Evolutionary conservation across 2,113 vertebrate species (phyloP).

Genomic region (Canis aureus): DNA sequence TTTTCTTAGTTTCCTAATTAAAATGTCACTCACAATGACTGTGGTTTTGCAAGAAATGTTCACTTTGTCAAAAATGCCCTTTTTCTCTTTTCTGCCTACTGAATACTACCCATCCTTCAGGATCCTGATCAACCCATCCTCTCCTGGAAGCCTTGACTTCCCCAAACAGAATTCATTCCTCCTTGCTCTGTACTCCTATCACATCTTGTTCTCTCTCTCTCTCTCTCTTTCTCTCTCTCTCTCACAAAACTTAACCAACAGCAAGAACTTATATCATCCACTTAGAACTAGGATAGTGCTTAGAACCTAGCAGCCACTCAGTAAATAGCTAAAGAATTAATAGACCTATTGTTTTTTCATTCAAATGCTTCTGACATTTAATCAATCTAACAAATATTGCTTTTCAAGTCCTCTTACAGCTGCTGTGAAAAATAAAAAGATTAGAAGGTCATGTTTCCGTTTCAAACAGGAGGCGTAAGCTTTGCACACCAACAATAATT

Average conservation of each 20-base stretch:
- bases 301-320: not conserved
- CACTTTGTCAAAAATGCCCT: not conserved
- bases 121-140: not conserved
- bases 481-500: not conserved
- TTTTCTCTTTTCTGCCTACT: not conserved
- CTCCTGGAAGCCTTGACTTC: not conserved
- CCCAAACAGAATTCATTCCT: not conserved
- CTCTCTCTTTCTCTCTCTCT: not conserved
- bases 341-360: not conserved
- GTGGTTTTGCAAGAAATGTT: not conserved
- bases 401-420: not conserved
- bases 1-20: conserved; percentile 21
- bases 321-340: not conserved
- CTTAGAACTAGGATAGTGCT: not conserved
- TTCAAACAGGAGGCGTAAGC: not conserved
- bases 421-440: not conserved
- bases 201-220: not conserved
- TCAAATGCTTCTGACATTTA: not conserved
- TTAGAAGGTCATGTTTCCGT: not conserved
- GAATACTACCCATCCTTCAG: not conserved
- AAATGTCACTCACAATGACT: not conserved
- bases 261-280: not conserved
- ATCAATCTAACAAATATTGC: conserved; percentile 25
- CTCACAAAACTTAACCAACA: not conserved
- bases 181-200: not conserved